Evolutionary conservation across 1,140 invertebrate genomes (phyloP).

Genomic region (Vanessa atalanta): DNA sequence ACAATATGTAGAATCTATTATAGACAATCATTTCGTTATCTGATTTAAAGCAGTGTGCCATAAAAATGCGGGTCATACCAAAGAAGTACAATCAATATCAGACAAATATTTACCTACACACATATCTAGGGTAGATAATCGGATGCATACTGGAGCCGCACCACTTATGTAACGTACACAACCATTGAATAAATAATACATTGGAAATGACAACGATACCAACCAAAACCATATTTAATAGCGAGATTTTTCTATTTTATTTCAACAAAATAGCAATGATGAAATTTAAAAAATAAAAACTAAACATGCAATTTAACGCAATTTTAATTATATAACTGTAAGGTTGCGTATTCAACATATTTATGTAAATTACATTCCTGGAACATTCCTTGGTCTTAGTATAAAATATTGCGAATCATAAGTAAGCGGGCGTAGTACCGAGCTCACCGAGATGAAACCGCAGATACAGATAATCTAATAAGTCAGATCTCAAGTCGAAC

Average conservation of each 20-base stretch:
- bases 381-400: neutral
- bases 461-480: constrained; percentile 79
- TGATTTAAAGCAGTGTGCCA: constrained; percentile 6
- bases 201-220: constrained; percentile 5
- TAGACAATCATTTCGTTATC: neutral
- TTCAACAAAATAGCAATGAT: no score
- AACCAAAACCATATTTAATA: neutral
- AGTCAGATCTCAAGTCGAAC: constrained; percentile 76
- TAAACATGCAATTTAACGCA: no score
- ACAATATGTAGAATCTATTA: neutral
- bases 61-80: neutral
- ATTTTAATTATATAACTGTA: no score
- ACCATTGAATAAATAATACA: constrained; percentile 7
- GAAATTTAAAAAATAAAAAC: no score
- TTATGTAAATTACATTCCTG: neutral
- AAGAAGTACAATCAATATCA: constrained; percentile 45
- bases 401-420: constrained; percentile 76
- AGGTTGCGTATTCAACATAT: no score
- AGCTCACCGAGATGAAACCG: constrained; percentile 64
- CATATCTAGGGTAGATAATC: constrained; percentile 62
- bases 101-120: constrained; percentile 47
- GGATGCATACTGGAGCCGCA: constrained; percentile 51
- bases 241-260: no score
- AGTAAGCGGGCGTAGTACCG: constrained; percentile 50
- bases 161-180: constrained; percentile 69